Conservation (phyloP, 2,888 invertebrate genomes). For the Andrena flavipes region DNA sequence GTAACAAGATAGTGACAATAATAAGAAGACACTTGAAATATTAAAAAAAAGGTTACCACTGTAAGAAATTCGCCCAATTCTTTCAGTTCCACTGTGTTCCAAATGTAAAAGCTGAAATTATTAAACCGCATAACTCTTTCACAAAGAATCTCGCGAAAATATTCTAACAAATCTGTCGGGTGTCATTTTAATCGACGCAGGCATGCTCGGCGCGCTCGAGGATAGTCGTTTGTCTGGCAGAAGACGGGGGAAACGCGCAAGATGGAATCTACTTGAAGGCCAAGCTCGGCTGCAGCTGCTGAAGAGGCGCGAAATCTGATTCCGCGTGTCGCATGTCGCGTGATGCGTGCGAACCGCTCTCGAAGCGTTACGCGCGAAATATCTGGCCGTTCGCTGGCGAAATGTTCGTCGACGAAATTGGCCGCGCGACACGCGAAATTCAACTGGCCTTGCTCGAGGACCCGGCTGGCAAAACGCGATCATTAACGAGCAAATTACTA, state of each 20-base stretch:
- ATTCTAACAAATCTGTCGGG: not conserved
- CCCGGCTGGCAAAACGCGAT: constrained; percentile 18
- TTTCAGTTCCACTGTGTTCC: too few relatives aligned
- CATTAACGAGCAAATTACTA: constrained; percentile 40
- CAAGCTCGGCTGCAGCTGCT: constrained; percentile 33
- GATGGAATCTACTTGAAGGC: constrained; percentile 50
- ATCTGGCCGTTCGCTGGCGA: constrained; percentile 2
- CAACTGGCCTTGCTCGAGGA: constrained; percentile 5
- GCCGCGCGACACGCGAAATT: constrained; percentile 29
- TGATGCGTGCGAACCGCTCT: not conserved
- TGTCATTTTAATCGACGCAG: not conserved
- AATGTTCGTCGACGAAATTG: constrained; percentile 23
- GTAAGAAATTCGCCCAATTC: too few relatives aligned
- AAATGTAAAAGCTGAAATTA: not conserved
- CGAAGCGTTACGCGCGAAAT: not conserved
- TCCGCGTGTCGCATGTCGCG: constrained; percentile 60
- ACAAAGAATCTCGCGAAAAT: not conserved
- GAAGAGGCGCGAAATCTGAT: constrained; percentile 66
- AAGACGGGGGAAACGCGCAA: constrained; percentile 28
- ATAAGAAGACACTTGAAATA: too few relatives aligned
- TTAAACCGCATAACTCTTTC: not conserved
- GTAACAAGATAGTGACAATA: too few relatives aligned
- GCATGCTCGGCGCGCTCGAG: not conserved
- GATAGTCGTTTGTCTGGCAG: not conserved
- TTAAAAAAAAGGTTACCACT: too few relatives aligned